A percentile compares a stretch with the other conserved stretches of the same genome.
phyloP scores from a whole-genome alignment of 2,797 vertebrate species.

The Pangasius larnaudii region DNA sequence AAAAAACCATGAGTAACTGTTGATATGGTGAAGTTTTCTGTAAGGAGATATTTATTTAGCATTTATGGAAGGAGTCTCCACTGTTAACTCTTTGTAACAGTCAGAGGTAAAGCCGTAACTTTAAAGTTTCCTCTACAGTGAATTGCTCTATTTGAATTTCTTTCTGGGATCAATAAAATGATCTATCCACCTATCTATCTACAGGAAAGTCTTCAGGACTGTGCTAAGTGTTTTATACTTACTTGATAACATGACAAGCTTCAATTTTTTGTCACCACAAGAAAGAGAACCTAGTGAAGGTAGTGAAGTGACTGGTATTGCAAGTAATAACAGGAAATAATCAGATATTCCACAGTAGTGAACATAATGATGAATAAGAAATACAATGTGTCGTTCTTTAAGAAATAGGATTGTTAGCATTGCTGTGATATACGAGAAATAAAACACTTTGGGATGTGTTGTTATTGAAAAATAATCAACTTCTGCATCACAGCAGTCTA shows the following conservation, averaged over 20 bases:
- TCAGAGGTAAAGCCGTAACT: neutral
- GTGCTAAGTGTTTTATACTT: no score
- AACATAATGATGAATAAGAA: neutral
- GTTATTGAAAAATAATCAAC: neutral
- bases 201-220: no score
- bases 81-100: neutral
- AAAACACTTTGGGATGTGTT: no score
- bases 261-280: neutral
- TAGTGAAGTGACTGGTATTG: no score
- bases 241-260: neutral
- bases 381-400: neutral
- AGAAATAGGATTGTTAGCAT: neutral
- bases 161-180: no score
- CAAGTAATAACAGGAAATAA: neutral
- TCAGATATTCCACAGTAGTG: neutral
- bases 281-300: no score
- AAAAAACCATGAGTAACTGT: no score
- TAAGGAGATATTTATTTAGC: no score
- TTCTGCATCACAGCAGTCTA: neutral
- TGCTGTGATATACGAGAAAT: neutral
- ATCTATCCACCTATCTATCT: no score
- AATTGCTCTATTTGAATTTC: no score
- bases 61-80: neutral
- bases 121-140: neutral
- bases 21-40: no score